Base-by-base conservation (phyloP, 2,797 vertebrate species). In the Triplophysa bombifrons region DNA sequence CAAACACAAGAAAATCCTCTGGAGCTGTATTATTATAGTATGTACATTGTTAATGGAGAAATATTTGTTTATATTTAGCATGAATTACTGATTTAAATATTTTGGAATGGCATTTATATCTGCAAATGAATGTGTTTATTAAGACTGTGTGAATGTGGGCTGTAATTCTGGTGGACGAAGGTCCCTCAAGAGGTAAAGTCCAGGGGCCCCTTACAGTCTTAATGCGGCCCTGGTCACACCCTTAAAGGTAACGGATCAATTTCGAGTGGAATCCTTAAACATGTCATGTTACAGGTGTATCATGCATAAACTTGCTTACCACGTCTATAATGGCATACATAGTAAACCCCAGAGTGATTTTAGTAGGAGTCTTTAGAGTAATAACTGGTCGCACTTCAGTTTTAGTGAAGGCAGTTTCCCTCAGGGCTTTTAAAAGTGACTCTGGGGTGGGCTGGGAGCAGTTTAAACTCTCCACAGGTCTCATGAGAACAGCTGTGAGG, bases 241-340 rank as follows among this genome's bases (percentile, higher is more conserved):
- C 27, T 4, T 30, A 3, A 30, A 30, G 27, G 27, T 30, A 30
- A 30, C 27, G 13, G 14, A 56, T 56, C 10, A 11, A 22, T 20
- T 56, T 16, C 2, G 3, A 55, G 51, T 56, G 55, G 10, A 20
- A 56, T 22, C 1, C n/a, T 13, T 0, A 13, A 12, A 58, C 13
- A 22, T 58, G 55, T 58, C 0, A 22, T 12, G 55, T 56, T 56
- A 41, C 41, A 41, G 22, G 4, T 27, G 20, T 60, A 60, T 16
- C 7, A 30, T 30, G 48, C 34, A 30, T 20, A 1, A 11, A 30
- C 25, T 38, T 38, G 58, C 84, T 86, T 17, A 88, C 83, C 82
- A 87, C 84, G 53, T 84, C 80, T 70, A 88, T 58, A 34, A 85
- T 85, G 46, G 86, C 86, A 50, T 87, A 86, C 38, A 89, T 41